Base-by-base conservation (phyloP, 2,888 invertebrate genomes). In the Acanthococcus lagerstroemiae region DNA sequence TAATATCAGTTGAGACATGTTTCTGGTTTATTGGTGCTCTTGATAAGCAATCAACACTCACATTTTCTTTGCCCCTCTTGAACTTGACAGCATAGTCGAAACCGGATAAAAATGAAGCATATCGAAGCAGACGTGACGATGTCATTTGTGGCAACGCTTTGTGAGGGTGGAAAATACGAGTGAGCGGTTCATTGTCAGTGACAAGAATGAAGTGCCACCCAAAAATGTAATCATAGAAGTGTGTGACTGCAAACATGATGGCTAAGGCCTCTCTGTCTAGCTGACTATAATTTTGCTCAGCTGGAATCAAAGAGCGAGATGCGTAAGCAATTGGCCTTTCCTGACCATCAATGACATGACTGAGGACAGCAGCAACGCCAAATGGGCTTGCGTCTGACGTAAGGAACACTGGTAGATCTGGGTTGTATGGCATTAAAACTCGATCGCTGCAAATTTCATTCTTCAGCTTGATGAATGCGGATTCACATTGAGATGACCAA, bases 401-500 rank as follows among this genome's bases (percentile, higher is more conserved):
- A 22, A 66, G 45, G 9, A 63, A 48, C 21, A 70, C 37, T 57
- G 70, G 70, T 50, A 70, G 27, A 7, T 61, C 37, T 46, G 71
- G 71, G 56, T 72, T 65, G 54, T 67, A 71, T n/a, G 68, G 69
- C 15, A 68, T 69, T 1, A 72, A 48, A 17, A 72, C 68, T 45
- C 48, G 30, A 24, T 71, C 69, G 24, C 69, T 70, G 15, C 65
- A 56, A 17, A 71, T 69, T 68, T 71, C 69, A 22, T 67, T 12
- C 66, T 71, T 71, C 2, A 71, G 60, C 50, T 68, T 63, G 15
- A 50, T 19, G 54, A 72, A 71, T 17, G 72, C 68, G 4, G 46
- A 24, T 61, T 71, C 69, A 46, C 70, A 70, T 25, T 54, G 3
- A 22, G 45, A 12, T 12, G 65, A 48, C 71, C 71, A 72, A n/a